Evolutionary conservation across 2,888 invertebrate genomes (phyloP).

Genomic region (Nemoura dubitans): DNA sequence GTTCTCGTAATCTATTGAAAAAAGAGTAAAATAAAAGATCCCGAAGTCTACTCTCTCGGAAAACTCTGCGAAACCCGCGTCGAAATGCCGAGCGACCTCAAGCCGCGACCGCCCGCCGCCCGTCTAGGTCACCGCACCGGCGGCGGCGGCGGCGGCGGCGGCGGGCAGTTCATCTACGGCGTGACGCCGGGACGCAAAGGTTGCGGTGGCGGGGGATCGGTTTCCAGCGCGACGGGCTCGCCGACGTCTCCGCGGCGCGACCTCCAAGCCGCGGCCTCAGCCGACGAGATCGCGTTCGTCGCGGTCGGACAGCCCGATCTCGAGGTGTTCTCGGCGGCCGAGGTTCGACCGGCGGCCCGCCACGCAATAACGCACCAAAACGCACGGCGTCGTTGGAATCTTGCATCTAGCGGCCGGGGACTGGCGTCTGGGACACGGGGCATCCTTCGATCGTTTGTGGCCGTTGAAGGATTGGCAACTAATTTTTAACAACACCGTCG

Average conservation of each 20-base stretch:
- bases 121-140: neutral
- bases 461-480: too few species aligned
- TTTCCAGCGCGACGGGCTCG: slow-evolving; percentile 13
- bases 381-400: neutral
- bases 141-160: neutral
- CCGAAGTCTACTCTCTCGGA: neutral
- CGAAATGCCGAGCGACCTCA: too few species aligned
- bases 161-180: slow-evolving; percentile 38
- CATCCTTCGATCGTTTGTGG: too few species aligned
- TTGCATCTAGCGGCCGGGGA: neutral
- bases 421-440: too few species aligned
- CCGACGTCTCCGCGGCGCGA: slow-evolving; percentile 41
- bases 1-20: too few species aligned
- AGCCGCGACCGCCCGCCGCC: neutral
- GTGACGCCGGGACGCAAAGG: slow-evolving; percentile 14
- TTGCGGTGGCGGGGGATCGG: neutral
- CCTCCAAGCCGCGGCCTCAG: slow-evolving; percentile 51
- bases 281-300: slow-evolving; percentile 37
- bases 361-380: neutral
- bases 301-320: slow-evolving; percentile 42
- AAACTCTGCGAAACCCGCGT: neutral
- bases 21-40: too few species aligned
- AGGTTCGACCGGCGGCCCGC: neutral
- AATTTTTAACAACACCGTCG: too few species aligned
- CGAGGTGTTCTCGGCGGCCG: slow-evolving; percentile 42